Evolutionary conservation across 2,113 vertebrate genomes (phyloP), one percentile per base, ranked within the genome.

Genomic region (Rhineura floridana): DNA sequence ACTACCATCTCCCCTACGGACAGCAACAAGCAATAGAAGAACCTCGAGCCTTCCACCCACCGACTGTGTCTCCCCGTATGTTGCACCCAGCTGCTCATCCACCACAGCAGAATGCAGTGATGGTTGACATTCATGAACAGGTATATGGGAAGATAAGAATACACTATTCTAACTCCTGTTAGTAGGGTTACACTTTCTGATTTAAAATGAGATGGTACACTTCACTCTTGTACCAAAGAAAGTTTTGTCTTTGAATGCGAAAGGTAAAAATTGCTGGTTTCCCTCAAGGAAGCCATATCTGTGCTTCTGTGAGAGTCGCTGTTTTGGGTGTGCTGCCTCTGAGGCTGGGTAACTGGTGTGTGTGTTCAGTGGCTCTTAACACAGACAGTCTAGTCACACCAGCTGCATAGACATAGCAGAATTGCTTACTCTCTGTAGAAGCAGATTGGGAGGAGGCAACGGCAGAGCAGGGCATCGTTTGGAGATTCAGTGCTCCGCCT

Each of bases 81-180:
- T 97, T 99, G 93, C 98, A 98, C 90, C 98, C 98, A 33, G 98
- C 98, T 82, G 98, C 98, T 93, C 98, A 98, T 87, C 97, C 98
- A 75, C 98, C 98, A 88, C 98, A 99, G 95, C 98, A 98, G 93
- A 98, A 98, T 76, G 95, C 98, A 87, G 95, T 99, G 92, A 97
- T 99, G 94, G 97, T 99, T 96, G 99, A 99, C 95, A 96, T 99
- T 84, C 99, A 99, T 46, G 99, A 99, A 88, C 98, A 99, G 98
- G 99, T 99, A 92, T 28, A 85, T 48, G 8, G 78, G 84, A 21
- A 39, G 70, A 30, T 48, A 63, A 52, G 84, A 65, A 19, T 15
- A 2, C 6, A 11, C 3, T 33, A 12, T 46, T 30, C 76, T 83
- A 1, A 23, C 42, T 46, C 59, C 46, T 72, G 42, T 4, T 63